Base-by-base conservation (phyloP, 2,888 invertebrate species). In the Vanessa cardui region DNA sequence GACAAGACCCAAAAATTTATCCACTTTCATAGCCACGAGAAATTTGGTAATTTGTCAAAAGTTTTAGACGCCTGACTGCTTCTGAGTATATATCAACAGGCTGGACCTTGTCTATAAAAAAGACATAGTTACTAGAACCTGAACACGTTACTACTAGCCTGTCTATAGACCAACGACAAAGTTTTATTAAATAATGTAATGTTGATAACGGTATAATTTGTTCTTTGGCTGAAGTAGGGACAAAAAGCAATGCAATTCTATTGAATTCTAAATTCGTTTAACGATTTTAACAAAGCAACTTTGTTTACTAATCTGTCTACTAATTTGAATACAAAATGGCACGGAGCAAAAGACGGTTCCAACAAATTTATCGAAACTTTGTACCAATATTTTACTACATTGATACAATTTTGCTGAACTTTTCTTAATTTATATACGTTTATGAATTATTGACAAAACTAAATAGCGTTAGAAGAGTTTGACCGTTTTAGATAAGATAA, bases 251-350 rank as follows among this genome's bases (percentile, higher is more conserved):
- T 50, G 20, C 50, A 50, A 21, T 15, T 5, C 21, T 20, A 12
- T 21, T 50, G 15, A 12, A 39, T 12, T 39, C 15, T 21, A 50
- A 20, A 50, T 20, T 50, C 26, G 21, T 21, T 50, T 50, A 12
- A 21, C 21, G 16, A 31, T 31, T 54, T 50, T 31, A 31, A 54
- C 52, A 54, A 31, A 31, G 52, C 16, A 54, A 54, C 52, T 54
- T 54, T 54, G 52, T 54, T 54, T 54, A 21, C 52, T n/a, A 54
- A 54, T 31, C 31, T 26, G n/a, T 8, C 15, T 52, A 21, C 52
- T 31, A 54, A 54, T 31, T 16, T 26, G n/a, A 31, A 6, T 21
- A 26, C 31, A 54, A 20, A 49, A 49, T 9, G 52, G 16, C 31
- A 26, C 26, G 7, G 39, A 26, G 26, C 16, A 16, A 26, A 52